Evolutionary conservation across 1,140 invertebrate genomes (phyloP).

Genomic region (Listronotus bonariensis): DNA sequence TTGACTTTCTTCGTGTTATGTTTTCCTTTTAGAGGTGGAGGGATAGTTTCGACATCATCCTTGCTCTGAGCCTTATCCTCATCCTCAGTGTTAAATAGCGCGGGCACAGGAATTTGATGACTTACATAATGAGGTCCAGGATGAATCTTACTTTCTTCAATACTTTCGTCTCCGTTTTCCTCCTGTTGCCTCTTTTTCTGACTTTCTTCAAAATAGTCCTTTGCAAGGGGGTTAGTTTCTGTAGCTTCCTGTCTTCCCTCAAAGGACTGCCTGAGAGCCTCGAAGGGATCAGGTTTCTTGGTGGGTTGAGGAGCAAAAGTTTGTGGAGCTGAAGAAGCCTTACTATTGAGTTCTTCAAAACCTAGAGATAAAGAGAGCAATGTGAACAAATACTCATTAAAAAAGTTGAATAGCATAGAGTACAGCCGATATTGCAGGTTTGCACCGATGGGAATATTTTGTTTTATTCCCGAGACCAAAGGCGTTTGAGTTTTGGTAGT

Average conservation of each 20-base stretch:
- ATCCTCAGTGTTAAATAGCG: slow-evolving; percentile 5
- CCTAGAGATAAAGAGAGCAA: too few species aligned
- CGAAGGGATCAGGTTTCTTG: slow-evolving; percentile 11
- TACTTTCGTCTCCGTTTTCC: background rate
- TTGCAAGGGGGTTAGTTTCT: slow-evolving; percentile 17
- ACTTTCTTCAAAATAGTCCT: slow-evolving; percentile 41
- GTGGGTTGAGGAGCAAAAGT: background rate
- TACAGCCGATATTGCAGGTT: too few species aligned
- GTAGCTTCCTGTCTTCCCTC: background rate
- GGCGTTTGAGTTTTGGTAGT: too few species aligned
- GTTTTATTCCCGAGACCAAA: too few species aligned
- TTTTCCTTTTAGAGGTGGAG: slow-evolving; percentile 16
- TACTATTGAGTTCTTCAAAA: slow-evolving; percentile 10
- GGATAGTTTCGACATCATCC: slow-evolving; percentile 21
- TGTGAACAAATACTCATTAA: too few species aligned
- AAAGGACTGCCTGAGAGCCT: slow-evolving; percentile 1
- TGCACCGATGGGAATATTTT: too few species aligned
- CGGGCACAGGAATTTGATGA: slow-evolving; percentile 28
- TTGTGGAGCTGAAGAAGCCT: slow-evolving; percentile 1
- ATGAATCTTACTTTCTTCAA: slow-evolving; percentile 1
- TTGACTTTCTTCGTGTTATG: slow-evolving; percentile 23
- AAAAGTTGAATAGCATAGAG: too few species aligned
- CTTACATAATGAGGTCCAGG: slow-evolving; percentile 31
- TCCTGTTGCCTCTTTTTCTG: slow-evolving; percentile 25
- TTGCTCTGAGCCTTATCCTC: slow-evolving; percentile 29